phyloP scores from a whole-genome alignment of 2,888 invertebrate species.

The Chalcis sispes region DNA sequence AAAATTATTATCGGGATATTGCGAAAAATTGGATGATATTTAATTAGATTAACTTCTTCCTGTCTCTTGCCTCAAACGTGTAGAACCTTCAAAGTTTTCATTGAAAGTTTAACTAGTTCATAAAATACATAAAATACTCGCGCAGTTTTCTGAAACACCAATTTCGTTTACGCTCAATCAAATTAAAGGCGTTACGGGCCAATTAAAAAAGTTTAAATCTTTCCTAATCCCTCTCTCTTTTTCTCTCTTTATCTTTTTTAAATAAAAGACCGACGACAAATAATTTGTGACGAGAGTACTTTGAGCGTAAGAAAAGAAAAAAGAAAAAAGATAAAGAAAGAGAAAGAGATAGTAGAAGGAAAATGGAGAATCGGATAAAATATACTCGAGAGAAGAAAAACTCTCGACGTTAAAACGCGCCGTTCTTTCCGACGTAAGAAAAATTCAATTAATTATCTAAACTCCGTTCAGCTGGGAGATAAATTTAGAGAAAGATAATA shows the following conservation, averaged over 20 bases:
- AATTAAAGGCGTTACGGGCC: too few species aligned
- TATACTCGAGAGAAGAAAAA: background rate
- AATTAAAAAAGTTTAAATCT: too few species aligned
- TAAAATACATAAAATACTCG: too few species aligned
- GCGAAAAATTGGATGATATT: slow-evolving; percentile 18
- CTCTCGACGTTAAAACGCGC: background rate
- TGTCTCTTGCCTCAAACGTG: background rate
- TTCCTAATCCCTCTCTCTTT: background rate
- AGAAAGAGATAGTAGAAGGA: slow-evolving; percentile 9
- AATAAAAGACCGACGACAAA: too few species aligned
- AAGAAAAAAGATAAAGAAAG: background rate
- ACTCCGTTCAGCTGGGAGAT: background rate
- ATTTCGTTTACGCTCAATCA: too few species aligned
- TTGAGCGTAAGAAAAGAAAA: too few species aligned
- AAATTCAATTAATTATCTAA: slow-evolving; percentile 43
- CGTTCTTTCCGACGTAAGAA: slow-evolving; percentile 4
- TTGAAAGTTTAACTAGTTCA: too few species aligned
- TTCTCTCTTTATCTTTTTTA: too few species aligned
- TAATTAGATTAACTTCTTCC: slow-evolving; percentile 8
- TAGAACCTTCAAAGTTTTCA: too few species aligned
- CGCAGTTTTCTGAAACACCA: too few species aligned
- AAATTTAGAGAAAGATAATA: too few species aligned
- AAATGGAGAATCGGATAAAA: background rate
- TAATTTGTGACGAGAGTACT: too few species aligned
- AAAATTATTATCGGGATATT: slow-evolving; percentile 20